Percentiles rank a stretch among this genome's conserved stretches.
phyloP scores from a whole-genome alignment of 2,113 vertebrate species.

The Catagonus wagneri region DNA sequence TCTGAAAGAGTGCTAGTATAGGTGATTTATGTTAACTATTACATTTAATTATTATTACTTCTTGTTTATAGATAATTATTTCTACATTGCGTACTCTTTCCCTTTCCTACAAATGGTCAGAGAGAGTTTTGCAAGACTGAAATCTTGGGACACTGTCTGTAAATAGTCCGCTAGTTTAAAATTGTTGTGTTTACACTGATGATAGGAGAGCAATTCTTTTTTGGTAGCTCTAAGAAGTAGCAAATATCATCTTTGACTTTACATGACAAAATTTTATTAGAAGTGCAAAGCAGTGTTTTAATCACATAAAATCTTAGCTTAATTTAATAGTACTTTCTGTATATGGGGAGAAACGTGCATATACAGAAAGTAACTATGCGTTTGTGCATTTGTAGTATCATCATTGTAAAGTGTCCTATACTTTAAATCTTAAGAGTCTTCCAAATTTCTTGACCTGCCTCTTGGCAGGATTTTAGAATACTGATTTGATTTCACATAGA shows the following conservation, averaged over 20 bases:
- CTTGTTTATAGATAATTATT: neutral
- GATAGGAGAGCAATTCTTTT: neutral
- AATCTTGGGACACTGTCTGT: neutral
- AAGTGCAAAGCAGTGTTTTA: slow-evolving; percentile 1
- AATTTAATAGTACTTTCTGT: slow-evolving; percentile 10
- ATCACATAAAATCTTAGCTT: neutral
- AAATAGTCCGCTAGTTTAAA: neutral
- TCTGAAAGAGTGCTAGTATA: neutral
- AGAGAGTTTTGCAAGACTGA: neutral
- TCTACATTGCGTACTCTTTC: neutral
- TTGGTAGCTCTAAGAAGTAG: neutral
- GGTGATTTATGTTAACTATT: neutral
- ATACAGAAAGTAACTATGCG: neutral
- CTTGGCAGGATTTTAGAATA: slow-evolving; percentile 65
- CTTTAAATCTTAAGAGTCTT: slow-evolving; percentile 62
- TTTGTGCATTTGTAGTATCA: slow-evolving; percentile 58
- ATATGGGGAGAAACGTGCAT: neutral
- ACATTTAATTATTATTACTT: neutral
- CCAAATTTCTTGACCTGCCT: slow-evolving; percentile 65
- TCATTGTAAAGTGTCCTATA: slow-evolving; percentile 32
- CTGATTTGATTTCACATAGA: slow-evolving; percentile 68
- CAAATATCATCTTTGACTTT: slow-evolving; percentile 9
- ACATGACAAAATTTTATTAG: neutral
- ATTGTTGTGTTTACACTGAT: neutral
- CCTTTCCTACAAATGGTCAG: neutral